Evolutionary conservation across 2,888 invertebrate species (phyloP).

Genomic region (Taenaris catops): DNA sequence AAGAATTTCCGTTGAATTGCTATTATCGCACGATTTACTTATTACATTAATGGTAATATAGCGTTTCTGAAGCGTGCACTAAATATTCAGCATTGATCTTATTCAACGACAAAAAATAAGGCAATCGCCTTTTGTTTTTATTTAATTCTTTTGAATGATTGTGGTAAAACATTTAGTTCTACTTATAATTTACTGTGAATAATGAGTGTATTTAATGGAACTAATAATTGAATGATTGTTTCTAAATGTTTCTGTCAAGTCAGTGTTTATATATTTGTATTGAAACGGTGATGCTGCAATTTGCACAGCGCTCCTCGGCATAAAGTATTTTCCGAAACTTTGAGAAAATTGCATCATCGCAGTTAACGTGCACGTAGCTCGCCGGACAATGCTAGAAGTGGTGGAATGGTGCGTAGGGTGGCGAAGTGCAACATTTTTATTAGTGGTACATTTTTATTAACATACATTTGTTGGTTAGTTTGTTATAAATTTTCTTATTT

Average conservation of each 20-base stretch:
- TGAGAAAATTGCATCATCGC: conserved; percentile 45
- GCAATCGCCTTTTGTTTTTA: conserved; percentile 53
- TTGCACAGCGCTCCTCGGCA: too few species aligned
- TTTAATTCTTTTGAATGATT: conserved; percentile 59
- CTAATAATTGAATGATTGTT: conserved; percentile 54
- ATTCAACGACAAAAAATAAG: conserved; percentile 40
- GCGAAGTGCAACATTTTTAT: conserved; percentile 40
- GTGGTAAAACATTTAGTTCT: conserved; percentile 52
- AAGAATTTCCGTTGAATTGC: conserved; percentile 12
- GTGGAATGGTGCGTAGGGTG: conserved; percentile 66
- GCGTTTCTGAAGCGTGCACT: too few species aligned
- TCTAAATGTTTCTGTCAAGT: conserved; percentile 51
- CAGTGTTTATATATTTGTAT: conserved; percentile 38
- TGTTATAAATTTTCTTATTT: too few species aligned
- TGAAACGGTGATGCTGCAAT: conserved; percentile 55
- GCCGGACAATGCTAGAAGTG: conserved; percentile 56
- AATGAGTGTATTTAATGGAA: conserved; percentile 57
- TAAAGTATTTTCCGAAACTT: too few species aligned
- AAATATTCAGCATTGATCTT: too few species aligned
- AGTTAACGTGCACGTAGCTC: conserved; percentile 49
- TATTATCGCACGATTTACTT: too few species aligned
- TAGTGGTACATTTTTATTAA: too few species aligned
- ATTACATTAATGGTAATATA: too few species aligned
- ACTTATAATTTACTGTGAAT: conserved; percentile 53
- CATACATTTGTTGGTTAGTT: too few species aligned